Evolutionary conservation across 1,140 invertebrate genomes (phyloP).

Genomic region (Drosophila busckii): DNA sequence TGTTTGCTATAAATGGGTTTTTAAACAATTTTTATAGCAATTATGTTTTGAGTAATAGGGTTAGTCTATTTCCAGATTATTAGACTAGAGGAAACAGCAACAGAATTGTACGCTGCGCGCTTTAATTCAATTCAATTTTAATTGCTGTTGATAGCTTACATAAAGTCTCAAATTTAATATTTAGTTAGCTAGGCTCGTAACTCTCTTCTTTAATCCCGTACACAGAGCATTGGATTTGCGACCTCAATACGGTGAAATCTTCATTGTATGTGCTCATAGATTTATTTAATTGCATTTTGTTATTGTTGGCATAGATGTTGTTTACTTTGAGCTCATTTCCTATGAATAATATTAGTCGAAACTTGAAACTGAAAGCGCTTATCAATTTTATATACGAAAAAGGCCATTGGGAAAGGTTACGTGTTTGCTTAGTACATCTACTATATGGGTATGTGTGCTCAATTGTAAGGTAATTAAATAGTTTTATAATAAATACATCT

Average conservation of each 20-base stretch:
- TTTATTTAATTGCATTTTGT: slow-evolving; percentile 56
- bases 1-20: neutral
- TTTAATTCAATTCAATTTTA: slow-evolving; percentile 22
- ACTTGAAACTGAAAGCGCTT: slow-evolving; percentile 43
- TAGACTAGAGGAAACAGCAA: slow-evolving; percentile 12
- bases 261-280: slow-evolving; percentile 12
- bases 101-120: neutral
- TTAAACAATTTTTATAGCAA: slow-evolving; percentile 6
- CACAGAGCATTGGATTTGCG: no score
- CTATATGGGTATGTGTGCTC: no score
- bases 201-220: neutral
- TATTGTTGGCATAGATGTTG: slow-evolving; percentile 9
- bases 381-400: slow-evolving; percentile 44
- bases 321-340: slow-evolving; percentile 22
- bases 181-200: neutral
- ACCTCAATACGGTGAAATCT: slow-evolving; percentile 38
- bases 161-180: slow-evolving; percentile 14
- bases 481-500: no score
- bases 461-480: no score
- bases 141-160: slow-evolving; percentile 28
- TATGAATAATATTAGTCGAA: slow-evolving; percentile 32
- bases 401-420: slow-evolving; percentile 62
- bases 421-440: slow-evolving; percentile 10
- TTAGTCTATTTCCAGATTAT: slow-evolving; percentile 5
- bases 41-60: slow-evolving; percentile 18